Base-by-base conservation (phyloP, 2,113 vertebrate genomes). In the Macroglossus sobrinus region DNA sequence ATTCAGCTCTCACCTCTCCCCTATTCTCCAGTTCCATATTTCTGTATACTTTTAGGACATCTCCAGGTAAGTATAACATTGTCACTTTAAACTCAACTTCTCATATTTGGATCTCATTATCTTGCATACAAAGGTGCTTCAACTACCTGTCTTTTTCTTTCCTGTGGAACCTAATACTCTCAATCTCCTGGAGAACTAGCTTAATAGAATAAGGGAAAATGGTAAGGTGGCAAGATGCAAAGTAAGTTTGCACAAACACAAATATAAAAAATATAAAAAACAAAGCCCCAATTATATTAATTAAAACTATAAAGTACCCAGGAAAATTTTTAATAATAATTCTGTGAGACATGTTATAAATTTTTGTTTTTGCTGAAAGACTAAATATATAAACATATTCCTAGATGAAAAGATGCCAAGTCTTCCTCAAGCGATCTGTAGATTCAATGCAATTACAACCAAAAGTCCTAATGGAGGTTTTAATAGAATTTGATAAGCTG, bases 401-500 rank as follows among this genome's bases (percentile, higher is more conserved):
- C 33, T 22, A 87, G 45, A 47, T 66, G 22, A 71, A 26, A 92
- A 72, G 45, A 45, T 87, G 38, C 4, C 35, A 66, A 0, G 72
- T 75, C 18, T 92, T 71, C 63, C 15, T 28, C 45, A 61, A 61
- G 40, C 38, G 13, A 50, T 92, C 28, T 95, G 3, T 82, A 89
- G 57, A 84, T 89, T 84, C 55, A 80, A 3, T 89, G 43, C n/a
- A 86, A 50, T 93, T 78, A 35, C 78, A 95, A 53, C 78, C 21
- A 66, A 88, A 97, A 84, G 63, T 90, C 24, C 14, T 69, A 68
- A n/a, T 87, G 57, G 26, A 64, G 66, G 63, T 92, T 95, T 94
- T 90, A 69, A 84, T 84, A 96, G 40, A 47, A 94, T 75, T 94
- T 95, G 74, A 69, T 89, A 86, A 94, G 33, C 69, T 84, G 64